A percentile compares a stretch with the other conserved stretches of the same genome.
phyloP scores from a whole-genome alignment of 2,113 vertebrate genomes.

The Erythrocercus mccallii region DNA sequence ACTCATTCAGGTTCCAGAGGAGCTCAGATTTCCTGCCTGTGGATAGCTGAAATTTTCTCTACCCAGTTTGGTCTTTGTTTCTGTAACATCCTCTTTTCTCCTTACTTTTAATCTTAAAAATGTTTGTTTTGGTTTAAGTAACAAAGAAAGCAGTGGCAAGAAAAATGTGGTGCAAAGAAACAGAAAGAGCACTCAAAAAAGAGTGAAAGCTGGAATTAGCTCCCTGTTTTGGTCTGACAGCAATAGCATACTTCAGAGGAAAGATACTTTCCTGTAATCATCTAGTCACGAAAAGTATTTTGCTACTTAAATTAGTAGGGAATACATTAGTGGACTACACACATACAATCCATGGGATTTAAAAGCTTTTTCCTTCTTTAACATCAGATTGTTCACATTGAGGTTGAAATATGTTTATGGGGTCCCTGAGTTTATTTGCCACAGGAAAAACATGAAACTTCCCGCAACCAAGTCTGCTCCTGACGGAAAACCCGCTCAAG shows the following conservation, averaged over 20 bases:
- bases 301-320: neutral
- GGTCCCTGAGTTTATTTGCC: neutral
- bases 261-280: neutral
- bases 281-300: neutral
- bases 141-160: neutral
- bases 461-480: neutral
- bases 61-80: neutral
- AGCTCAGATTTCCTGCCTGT: neutral
- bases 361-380: neutral
- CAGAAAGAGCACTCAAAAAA: neutral
- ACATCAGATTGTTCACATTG: neutral
- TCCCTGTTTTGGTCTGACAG: neutral
- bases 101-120: neutral
- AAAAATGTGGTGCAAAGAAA: neutral
- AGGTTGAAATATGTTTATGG: neutral
- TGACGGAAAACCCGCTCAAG: accelerated
- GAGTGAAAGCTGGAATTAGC: neutral
- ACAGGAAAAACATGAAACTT: neutral
- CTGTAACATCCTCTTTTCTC: neutral
- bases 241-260: neutral
- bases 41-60: constrained; percentile 44
- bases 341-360: neutral
- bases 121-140: neutral
- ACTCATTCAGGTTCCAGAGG: constrained; percentile 42
- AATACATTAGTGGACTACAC: neutral